Evolutionary conservation across 2,113 vertebrate species (phyloP).

Genomic region (Pelusios castaneus): DNA sequence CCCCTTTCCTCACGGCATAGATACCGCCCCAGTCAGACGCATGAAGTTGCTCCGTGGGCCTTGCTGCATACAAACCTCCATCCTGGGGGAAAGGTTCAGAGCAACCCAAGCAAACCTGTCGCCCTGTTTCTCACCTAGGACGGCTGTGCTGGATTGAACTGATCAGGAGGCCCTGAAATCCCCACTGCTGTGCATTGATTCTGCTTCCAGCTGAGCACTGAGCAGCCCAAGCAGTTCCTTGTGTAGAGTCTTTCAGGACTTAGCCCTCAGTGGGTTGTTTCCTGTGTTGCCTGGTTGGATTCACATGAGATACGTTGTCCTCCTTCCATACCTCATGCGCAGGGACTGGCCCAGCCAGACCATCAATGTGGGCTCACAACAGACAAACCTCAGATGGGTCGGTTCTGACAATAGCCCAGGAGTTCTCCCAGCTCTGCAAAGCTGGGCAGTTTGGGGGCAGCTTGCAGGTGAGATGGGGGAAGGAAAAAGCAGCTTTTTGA

Average conservation of each 20-base stretch:
- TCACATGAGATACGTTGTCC: background rate
- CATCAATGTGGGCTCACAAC: background rate
- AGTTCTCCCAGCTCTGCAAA: background rate
- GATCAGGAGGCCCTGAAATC: background rate
- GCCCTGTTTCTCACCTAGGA: background rate
- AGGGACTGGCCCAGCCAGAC: background rate
- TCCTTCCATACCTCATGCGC: background rate
- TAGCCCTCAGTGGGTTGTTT: background rate
- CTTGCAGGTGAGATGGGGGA: too few relatives aligned
- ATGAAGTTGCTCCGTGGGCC: background rate
- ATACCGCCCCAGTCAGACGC: background rate
- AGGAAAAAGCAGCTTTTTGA: background rate
- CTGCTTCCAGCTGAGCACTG: too few relatives aligned
- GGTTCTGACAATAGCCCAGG: background rate
- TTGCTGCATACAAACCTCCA: background rate
- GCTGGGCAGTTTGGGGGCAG: background rate
- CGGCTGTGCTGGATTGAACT: background rate
- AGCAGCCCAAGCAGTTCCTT: background rate
- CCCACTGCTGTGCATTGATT: background rate
- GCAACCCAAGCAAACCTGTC: background rate
- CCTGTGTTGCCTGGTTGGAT: background rate
- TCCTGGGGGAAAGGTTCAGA: background rate
- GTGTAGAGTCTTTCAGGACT: too few relatives aligned
- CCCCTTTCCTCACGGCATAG: background rate
- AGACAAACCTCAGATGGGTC: background rate